Evolutionary conservation across 2,888 invertebrate genomes (phyloP).

Genomic region (Clanis bilineata): DNA sequence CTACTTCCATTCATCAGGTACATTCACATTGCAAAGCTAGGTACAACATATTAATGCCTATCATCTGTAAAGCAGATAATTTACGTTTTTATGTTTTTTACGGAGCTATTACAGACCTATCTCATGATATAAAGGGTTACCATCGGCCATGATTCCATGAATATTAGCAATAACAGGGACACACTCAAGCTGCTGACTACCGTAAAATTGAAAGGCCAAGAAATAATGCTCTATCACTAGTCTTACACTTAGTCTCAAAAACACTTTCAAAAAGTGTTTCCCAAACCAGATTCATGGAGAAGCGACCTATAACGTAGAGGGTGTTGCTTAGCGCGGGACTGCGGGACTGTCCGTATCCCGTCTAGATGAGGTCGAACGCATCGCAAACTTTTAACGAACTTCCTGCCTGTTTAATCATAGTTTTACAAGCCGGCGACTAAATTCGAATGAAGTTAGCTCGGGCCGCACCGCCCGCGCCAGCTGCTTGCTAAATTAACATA

Average conservation of each 20-base stretch:
- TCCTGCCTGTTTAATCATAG: constrained; percentile 30
- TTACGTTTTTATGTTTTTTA: too few relatives aligned
- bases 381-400: constrained; percentile 31
- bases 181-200: too few relatives aligned
- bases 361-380: neutral
- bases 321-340: neutral
- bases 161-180: too few relatives aligned
- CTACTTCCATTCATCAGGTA: too few relatives aligned
- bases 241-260: neutral
- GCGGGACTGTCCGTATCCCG: neutral
- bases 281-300: neutral
- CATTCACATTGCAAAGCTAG: too few relatives aligned
- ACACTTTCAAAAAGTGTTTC: neutral
- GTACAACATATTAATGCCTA: too few relatives aligned
- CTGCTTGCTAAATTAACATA: constrained; percentile 14
- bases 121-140: too few relatives aligned
- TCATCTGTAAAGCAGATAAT: too few relatives aligned
- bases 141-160: too few relatives aligned
- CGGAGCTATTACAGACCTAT: too few relatives aligned
- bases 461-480: neutral
- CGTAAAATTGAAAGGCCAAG: too few relatives aligned
- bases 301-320: neutral
- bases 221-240: too few relatives aligned
- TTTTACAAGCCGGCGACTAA: constrained; percentile 20
- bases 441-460: constrained; percentile 5